Evolutionary conservation across 35 echinoderm and acorn worm genomes (phyloP), one percentile per base, ranked within the genome.

Genomic region (Apostichopus japonicus): DNA sequence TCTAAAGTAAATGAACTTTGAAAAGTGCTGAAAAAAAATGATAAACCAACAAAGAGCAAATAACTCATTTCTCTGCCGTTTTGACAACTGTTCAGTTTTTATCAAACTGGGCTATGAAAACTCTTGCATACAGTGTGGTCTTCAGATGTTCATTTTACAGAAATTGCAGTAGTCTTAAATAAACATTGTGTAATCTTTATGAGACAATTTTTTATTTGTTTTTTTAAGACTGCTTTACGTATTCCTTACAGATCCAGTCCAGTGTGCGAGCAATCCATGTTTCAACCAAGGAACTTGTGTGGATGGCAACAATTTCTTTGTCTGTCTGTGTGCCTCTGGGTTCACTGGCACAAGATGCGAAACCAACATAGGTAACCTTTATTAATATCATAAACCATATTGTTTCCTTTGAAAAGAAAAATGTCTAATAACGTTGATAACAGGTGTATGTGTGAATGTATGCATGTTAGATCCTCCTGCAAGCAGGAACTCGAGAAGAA

Each of bases 191-290:
- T 13, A 11, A 25, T 77, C 72, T 24, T 55, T 10, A 14, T 55
- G 51, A 54, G 51, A 17, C 19, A 22, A 16, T 83, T 83, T 55
- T 4, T 84, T 0, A 55, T 27, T 8, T 10, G 55, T 55, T 3
- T 55, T 84, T 19, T 6, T 84, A 52, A 8, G 23, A 25, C 51
- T 25, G 6, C 22, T n/a, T 78, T 56, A 14, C 6, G 3, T 44
- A 44, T 44, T 22, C 15, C 51, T 87, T 71, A 5, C 86, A 87
- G 88, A 90, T 73, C 5, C 65, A 52, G 24, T 62, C 72, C 78
- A 67, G 51, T 93, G 92, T 56, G 21, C 53, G 1, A 93, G 92
- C 55, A 93, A 71, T 16, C 92, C 92, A 2, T 93, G 92, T 86
- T 52, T 93, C 0, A 93, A 86, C 23, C 80, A 79, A 65, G 92